Conservation (phyloP, 2,113 vertebrate species). For the Galemys pyrenaicus region DNA sequence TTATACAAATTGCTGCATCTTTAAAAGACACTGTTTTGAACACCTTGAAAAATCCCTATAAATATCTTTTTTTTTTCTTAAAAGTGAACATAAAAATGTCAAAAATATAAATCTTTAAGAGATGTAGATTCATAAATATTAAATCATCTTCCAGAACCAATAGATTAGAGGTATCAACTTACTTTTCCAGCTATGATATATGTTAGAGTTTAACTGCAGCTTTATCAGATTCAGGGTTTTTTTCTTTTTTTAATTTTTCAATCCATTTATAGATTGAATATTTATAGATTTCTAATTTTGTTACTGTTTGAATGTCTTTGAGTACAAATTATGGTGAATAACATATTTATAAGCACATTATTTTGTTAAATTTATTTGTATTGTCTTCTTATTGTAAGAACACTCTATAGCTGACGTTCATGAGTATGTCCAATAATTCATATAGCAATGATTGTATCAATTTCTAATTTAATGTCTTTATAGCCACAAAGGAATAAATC, state of each 20-base stretch:
- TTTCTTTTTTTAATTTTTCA: not conserved
- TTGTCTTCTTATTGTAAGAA: not conserved
- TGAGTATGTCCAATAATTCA: not conserved
- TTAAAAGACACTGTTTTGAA: not conserved
- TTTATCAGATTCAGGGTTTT: not conserved
- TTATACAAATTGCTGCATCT: not conserved
- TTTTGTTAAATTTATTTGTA: not conserved
- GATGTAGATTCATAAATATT: not conserved
- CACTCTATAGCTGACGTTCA: not conserved
- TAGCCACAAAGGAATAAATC: not conserved
- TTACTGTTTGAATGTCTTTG: not conserved
- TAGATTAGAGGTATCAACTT: not conserved
- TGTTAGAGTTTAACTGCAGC: not conserved
- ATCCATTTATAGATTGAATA: not conserved
- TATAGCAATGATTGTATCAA: not conserved
- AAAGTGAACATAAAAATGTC: not conserved
- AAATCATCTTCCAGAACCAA: not conserved
- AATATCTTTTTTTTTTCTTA: not conserved
- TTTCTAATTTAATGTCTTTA: not conserved
- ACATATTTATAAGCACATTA: not conserved
- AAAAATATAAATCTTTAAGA: not conserved
- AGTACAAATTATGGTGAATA: not conserved
- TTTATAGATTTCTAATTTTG: not conserved
- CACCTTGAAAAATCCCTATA: not conserved
- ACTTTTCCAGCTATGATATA: not conserved